Percentiles rank a stretch among this genome's conserved stretches.
Conservation (phyloP, 2,888 invertebrate genomes). For the Xanthorhoe designata region DNA sequence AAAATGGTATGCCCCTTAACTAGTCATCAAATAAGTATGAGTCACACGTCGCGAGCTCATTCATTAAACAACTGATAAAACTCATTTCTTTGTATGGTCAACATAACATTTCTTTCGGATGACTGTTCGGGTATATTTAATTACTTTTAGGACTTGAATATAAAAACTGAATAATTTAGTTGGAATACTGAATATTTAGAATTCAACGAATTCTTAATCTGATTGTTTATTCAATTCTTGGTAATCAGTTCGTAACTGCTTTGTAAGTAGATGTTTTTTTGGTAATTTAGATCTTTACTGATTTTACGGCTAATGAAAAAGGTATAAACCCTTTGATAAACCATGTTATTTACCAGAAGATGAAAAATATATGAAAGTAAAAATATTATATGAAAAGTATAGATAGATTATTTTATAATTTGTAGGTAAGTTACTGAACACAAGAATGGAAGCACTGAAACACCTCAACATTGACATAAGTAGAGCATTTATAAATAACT, state of each 20-base stretch:
- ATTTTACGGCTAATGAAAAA: too few species aligned
- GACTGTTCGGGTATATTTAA: constrained; percentile 26
- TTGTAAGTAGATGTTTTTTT: background rate
- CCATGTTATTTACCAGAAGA: too few species aligned
- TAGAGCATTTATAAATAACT: too few species aligned
- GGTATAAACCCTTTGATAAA: too few species aligned
- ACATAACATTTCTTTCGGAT: constrained; percentile 47
- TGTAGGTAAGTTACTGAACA: too few species aligned
- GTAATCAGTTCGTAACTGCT: background rate
- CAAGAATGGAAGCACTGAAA: too few species aligned
- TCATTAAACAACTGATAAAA: constrained; percentile 64
- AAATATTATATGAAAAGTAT: too few species aligned
- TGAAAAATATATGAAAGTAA: too few species aligned
- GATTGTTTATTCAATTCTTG: background rate
- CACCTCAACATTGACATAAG: too few species aligned
- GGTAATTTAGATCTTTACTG: background rate
- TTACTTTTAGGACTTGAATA: constrained; percentile 13
- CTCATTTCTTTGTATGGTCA: constrained; percentile 49
- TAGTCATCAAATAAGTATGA: constrained; percentile 50
- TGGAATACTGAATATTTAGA: background rate
- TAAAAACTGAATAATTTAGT: background rate
- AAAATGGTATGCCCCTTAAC: constrained; percentile 50
- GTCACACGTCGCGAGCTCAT: constrained; percentile 54
- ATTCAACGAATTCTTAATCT: background rate
- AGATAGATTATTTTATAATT: too few species aligned